Base-by-base conservation (phyloP, 2,113 vertebrate species). In the Pomatostomus ruficeps region DNA sequence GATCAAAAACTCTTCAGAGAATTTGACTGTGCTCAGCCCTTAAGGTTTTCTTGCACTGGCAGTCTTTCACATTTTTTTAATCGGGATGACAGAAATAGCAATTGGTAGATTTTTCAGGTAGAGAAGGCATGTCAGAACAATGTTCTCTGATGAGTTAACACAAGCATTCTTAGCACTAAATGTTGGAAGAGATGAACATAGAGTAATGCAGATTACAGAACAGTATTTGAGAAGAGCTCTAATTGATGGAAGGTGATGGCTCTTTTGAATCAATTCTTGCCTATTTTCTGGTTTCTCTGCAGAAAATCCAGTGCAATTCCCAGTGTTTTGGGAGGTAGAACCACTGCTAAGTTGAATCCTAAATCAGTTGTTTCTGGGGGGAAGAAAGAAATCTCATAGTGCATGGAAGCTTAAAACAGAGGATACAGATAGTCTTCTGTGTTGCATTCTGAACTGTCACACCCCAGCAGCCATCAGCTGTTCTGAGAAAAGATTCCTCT, bases 401-500 rank as follows among this genome's bases (percentile, higher is more conserved):
- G 12, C 36, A 7, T 46, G 13, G 13, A 55, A 77, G 10, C 48
- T 71, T 66, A 21, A 46, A 67, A 54, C 2, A 73, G 72, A 49
- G 12, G 2, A 7, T 52, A 31, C 22, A 58, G 6, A 3, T 54
- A 42, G 1, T 24, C 11, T 80, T 62, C 25, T 1, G 0, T 38
- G 4, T 61, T 74, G 7, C 54, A 23, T 31, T 88, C 33, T n/a
- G 15, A 83, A 33, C 19, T 36, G 29, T 2, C 1, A 9, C 0
- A 17, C 79, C 23, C 4, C 14, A 66, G 42, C 21, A 72, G 33
- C 62, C 10, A 9, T 20, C 21, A 84, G 20, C 33, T 88, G 5
- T 57, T 71, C 7, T 35, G 49, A 14, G 52, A 24, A 26, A 38
- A 28, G 28, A n/a, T 76, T 62, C 5, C 5, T 46, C 9, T 51